Percentiles rank a stretch among this genome's conserved stretches.
Conservation (phyloP, 2,797 vertebrate species). For the Poliocrania exsul region DNA sequence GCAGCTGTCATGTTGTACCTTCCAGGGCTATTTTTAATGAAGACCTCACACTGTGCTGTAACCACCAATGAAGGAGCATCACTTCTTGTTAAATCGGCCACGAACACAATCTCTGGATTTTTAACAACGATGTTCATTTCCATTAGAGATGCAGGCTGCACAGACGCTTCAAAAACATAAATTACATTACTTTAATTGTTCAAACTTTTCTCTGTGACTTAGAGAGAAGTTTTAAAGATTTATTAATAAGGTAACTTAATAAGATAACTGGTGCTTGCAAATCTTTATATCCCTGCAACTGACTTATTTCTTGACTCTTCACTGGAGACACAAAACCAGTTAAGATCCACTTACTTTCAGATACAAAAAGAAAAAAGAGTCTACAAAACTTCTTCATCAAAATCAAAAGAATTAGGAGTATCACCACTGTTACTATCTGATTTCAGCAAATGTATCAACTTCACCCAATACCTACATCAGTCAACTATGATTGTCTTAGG, state of each 20-base stretch:
- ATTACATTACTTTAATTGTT: background rate
- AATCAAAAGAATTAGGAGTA: background rate
- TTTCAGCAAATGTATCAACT: background rate
- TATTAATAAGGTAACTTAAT: background rate
- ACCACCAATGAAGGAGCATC: conserved; percentile 92
- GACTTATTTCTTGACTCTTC: background rate
- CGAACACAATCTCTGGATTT: conserved; percentile 96
- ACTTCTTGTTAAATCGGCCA: conserved; percentile 93
- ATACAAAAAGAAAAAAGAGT: background rate
- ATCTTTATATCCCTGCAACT: background rate
- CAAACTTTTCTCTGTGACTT: background rate
- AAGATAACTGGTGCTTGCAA: background rate
- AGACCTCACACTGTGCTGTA: conserved; percentile 90
- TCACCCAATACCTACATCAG: background rate
- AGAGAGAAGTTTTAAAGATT: background rate
- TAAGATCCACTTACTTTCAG: background rate
- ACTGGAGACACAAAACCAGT: background rate
- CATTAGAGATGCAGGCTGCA: conserved; percentile 78
- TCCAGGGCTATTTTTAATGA: conserved; percentile 82
- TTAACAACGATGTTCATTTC: conserved; percentile 89
- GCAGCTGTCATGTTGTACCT: conserved; percentile 84
- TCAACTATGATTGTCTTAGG: fast-evolving
- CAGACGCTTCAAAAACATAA: conserved; percentile 68
- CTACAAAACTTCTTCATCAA: background rate
- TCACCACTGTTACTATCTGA: background rate